Percentiles rank a stretch among this genome's conserved stretches.
These are phyloP conservation scores for Iselma pallidipennis DNA, from an alignment of 2,888 invertebrate species.

Conservation along the genomic window DNA sequence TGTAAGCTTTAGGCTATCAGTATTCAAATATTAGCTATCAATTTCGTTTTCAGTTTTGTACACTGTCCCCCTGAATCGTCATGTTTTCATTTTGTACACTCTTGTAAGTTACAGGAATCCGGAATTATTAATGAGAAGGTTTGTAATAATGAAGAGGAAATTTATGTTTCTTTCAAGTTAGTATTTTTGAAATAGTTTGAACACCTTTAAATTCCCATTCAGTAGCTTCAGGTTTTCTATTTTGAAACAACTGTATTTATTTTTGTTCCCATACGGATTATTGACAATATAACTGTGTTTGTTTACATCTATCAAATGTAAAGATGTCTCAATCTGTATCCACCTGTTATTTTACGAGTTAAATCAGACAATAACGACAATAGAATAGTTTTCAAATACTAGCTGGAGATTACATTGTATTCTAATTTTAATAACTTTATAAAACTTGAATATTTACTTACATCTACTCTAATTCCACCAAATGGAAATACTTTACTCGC, in stretches of 20 bases:
- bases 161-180: background rate
- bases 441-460: constrained; percentile 67
- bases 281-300: background rate
- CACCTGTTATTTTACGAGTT: background rate
- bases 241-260: background rate
- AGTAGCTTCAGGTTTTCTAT: background rate
- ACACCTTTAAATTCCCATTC: background rate
- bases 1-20: background rate
- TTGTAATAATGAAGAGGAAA: background rate
- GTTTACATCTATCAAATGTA: background rate
- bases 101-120: background rate
- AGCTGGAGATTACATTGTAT: background rate
- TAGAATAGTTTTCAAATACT: background rate
- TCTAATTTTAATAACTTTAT: background rate
- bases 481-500: constrained; percentile 74
- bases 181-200: background rate
- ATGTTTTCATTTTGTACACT: background rate
- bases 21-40: background rate
- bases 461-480: constrained; percentile 78
- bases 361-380: too few species aligned
- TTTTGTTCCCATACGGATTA: background rate
- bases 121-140: background rate
- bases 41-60: too few species aligned
- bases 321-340: background rate
- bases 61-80: background rate